Evolutionary conservation across 2,797 vertebrate genomes (phyloP), one percentile per base, ranked within the genome.

Genomic region (Chaetophractus vellerosus): DNA sequence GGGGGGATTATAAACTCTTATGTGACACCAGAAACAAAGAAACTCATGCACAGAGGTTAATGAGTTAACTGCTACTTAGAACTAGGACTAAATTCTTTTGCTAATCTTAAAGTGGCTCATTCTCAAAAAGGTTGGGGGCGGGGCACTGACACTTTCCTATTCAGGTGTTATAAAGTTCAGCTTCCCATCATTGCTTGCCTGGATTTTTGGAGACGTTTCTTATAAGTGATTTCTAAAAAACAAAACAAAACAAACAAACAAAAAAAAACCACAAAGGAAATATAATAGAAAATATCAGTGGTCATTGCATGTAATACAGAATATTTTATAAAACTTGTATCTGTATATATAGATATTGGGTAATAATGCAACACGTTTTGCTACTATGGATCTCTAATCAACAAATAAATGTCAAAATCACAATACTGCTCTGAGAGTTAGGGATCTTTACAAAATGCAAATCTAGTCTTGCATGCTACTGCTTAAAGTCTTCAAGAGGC

Each of bases 391-490:
- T 78, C 21, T 72, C 33, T 4, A 48, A 21, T 61, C 14, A 88
- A 78, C 89, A 75, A 57, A 80, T 31, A 72, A 75, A 88, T n/a
- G 24, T 79, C 16, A 75, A 57, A 92, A 74, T 21, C 66, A n/a
- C 15, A 64, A n/a, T 28, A n/a, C 31, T 64, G 31, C 63, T 64
- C 63, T n/a, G 16, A 64, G 24, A 75, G 59, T 66, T 48, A 48
- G 31, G 28, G 33, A 84, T 52, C 69, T 64, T 84, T 59, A 52
- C n/a, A 52, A 55, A 41, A 66, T 78, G 33, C 36, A 16, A 38
- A 64, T 63, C 14, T 55, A 50, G 48, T n/a, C 6, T 12, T 23
- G 57, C 5, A 41, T 61, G 10, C 45, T 81, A 64, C 76, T 74
- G 57, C 28, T 14, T 26, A 52, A 72, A 78, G 28, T 5, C 9